Evolutionary conservation across 1,140 invertebrate genomes (phyloP), one percentile per base, ranked within the genome.

Genomic region (Heliconius melpomene): DNA sequence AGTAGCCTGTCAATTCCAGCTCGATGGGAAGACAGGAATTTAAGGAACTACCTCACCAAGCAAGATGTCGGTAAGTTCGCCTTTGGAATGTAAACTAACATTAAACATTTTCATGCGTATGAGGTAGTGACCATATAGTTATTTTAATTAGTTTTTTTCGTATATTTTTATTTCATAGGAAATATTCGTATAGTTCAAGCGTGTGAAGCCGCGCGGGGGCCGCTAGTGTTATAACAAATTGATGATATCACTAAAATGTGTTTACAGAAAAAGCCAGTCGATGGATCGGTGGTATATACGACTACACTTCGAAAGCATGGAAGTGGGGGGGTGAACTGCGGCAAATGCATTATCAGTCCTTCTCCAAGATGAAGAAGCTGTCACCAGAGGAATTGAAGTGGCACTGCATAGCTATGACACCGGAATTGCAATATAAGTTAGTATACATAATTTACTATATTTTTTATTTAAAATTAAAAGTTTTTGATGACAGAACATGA

Each of bases 281-380:
- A 83, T 97, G 97, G 97, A 97, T 97, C 81, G 97, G 96, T 11
- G 97, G 97, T 7, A 96, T 96, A 70, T 97, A 96, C 88, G 96
- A 97, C 91, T 96, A 96, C 95, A 91, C 94, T 46, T 90, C 95
- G 79, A 94, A 95, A 83, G 88, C 94, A 3, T 97, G 97, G 97
- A 95, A 96, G 85, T 97, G 97, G 97, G 97, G 96, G 3, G 95
- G 95, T 6, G 95, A 96, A 66, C 96, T 97, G 46, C 93, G 95
- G 23, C 91, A 93, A 85, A 95, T 97, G 86, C 90, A 91, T 77
- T 97, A 96, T 90, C 95, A 96, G 86, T 96, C 95, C 87, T 97
- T 97, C 90, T 95, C 93, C 40, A 95, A 95, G 82, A 94, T 95
- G 89, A 93, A 95, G 82, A 88, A 91, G 73, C 84, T 90, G n/a